Evolutionary conservation across 2,113 vertebrate species (phyloP).

Genomic region (Ranitomeya imitator): DNA sequence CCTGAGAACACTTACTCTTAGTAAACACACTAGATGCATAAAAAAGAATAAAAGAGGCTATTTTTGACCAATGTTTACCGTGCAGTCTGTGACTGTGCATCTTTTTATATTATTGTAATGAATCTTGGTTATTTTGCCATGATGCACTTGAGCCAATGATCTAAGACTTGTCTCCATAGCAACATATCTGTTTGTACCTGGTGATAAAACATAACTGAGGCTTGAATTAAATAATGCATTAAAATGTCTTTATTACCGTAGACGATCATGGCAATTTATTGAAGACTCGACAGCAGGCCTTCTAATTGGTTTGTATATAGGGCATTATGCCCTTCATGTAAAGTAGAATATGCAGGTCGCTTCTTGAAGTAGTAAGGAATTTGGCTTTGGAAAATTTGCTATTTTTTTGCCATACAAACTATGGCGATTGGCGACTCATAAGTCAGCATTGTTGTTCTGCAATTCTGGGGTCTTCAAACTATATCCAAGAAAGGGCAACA

Average conservation of each 20-base stretch:
- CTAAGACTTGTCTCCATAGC: conserved; percentile 7
- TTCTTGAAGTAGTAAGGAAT: not conserved
- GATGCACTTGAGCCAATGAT: not conserved
- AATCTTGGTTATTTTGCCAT: conserved; percentile 10
- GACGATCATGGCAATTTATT: not conserved
- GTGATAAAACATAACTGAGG: not conserved
- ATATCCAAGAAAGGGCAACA: not conserved
- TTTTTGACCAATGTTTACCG: conserved; percentile 1
- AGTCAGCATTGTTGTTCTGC: too few species aligned
- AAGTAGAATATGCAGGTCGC: not conserved
- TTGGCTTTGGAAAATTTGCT: not conserved
- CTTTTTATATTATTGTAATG: conserved; percentile 27
- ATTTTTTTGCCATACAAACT: not conserved
- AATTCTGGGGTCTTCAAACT: too few species aligned
- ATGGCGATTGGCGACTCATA: too few species aligned
- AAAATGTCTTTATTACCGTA: not conserved
- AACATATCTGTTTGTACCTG: conserved; percentile 25
- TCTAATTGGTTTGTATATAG: not conserved
- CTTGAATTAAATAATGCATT: not conserved
- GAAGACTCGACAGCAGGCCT: not conserved
- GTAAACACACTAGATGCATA: not conserved
- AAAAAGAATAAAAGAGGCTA: not conserved
- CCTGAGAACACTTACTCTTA: not conserved
- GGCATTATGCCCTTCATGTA: not conserved
- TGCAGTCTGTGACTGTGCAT: not conserved